phyloP scores from a whole-genome alignment of 2,113 vertebrate species.

The Laticauda laticaudata region DNA sequence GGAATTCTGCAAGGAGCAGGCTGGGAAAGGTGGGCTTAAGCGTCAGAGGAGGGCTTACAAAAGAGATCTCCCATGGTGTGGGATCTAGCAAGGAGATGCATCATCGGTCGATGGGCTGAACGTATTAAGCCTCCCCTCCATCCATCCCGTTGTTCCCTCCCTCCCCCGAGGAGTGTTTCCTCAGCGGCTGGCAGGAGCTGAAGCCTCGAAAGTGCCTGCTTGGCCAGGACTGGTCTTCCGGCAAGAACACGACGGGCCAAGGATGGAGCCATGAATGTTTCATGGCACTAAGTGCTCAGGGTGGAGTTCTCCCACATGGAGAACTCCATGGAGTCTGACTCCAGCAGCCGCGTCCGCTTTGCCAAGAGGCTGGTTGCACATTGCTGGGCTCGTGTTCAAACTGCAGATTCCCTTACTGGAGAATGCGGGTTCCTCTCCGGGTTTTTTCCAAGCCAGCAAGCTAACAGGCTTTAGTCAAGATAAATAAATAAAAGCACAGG shows the following conservation, averaged over 20 bases:
- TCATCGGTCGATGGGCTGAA: not conserved
- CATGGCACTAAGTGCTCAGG: not conserved
- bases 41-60: not conserved
- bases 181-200: too few species aligned
- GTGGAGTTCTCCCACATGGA: not conserved
- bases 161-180: not conserved
- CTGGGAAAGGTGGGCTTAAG: not conserved
- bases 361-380: not conserved
- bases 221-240: not conserved
- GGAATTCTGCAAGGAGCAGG: too few species aligned
- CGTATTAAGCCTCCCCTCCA: not conserved
- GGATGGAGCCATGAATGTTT: not conserved
- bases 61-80: not conserved
- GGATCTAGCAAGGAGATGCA: not conserved
- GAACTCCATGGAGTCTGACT: not conserved
- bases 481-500: not conserved
- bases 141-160: not conserved
- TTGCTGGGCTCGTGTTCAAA: too few species aligned
- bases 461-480: not conserved
- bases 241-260: not conserved
- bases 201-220: not conserved
- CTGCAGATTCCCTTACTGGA: not conserved
- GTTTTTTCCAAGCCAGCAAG: not conserved
- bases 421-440: not conserved
- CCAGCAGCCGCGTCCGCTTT: not conserved